Evolutionary conservation across 1,140 invertebrate genomes (phyloP).

Genomic region (Berghia stephanieae): DNA sequence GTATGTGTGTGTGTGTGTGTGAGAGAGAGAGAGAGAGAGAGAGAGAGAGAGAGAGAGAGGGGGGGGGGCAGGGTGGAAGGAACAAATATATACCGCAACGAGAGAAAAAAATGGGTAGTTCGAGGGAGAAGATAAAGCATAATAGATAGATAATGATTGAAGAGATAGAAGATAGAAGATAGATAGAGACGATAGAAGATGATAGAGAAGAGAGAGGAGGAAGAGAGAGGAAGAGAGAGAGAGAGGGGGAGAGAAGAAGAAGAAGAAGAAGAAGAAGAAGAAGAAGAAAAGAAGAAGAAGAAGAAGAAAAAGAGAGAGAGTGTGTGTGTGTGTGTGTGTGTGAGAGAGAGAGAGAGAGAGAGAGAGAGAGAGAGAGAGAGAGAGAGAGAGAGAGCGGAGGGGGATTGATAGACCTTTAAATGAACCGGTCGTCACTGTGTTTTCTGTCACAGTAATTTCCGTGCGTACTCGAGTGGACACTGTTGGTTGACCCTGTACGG

Average conservation of each 20-base stretch:
- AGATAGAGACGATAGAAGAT: background rate
- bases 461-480: background rate
- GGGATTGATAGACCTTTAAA: background rate
- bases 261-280: conserved; percentile 18
- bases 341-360: background rate
- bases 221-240: background rate
- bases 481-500: background rate
- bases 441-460: background rate
- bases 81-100: background rate
- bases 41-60: background rate
- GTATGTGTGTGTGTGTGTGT: background rate
- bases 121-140: background rate
- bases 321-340: conserved; percentile 15
- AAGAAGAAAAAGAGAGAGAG: conserved; percentile 15
- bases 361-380: conserved; percentile 4
- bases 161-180: background rate
- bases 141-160: background rate
- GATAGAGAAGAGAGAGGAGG: background rate
- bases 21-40: background rate
- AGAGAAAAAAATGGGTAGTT: background rate
- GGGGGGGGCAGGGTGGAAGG: background rate
- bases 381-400: conserved; percentile 8
- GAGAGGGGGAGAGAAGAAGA: background rate
- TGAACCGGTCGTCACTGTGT: background rate
- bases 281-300: conserved; percentile 22